These are phyloP conservation scores for Scaptodrosophila latifasciaeformis DNA, from an alignment of 2,888 invertebrate species.

Conservation along the genomic window DNA sequence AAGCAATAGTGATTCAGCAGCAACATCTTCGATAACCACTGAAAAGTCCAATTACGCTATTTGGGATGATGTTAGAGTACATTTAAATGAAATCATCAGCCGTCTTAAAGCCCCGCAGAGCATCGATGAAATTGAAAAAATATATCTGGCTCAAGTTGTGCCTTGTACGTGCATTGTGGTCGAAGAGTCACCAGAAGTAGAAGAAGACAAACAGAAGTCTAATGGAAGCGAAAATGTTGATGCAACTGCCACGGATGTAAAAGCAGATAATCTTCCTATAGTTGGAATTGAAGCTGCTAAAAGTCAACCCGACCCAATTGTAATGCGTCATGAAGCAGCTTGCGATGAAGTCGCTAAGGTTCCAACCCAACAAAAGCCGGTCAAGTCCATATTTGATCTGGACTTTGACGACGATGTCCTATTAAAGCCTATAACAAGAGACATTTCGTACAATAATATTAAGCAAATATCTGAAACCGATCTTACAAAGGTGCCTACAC, in stretches of 20 bases:
- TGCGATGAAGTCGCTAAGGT: conserved; percentile 7
- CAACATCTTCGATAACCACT: conserved; percentile 9
- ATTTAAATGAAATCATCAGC: conserved; percentile 15
- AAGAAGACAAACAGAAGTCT: neutral
- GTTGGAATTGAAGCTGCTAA: neutral
- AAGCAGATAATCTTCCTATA: too few species aligned
- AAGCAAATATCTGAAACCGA: conserved; percentile 14
- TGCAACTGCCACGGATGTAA: too few species aligned
- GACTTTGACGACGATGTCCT: conserved; percentile 74
- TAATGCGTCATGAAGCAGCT: neutral
- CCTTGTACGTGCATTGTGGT: conserved; percentile 60
- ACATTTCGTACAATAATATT: too few species aligned
- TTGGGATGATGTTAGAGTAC: conserved; percentile 38
- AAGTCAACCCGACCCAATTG: neutral
- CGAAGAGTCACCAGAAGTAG: conserved; percentile 33
- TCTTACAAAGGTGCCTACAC: too few species aligned
- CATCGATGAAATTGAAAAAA: conserved; percentile 35
- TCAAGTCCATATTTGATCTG: conserved; percentile 74
- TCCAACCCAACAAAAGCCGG: conserved; percentile 46
- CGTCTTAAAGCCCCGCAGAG: conserved; percentile 19
- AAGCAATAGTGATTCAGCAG: conserved; percentile 52
- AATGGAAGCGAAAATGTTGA: conserved; percentile 2
- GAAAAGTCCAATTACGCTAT: conserved; percentile 4
- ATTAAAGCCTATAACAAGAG: conserved; percentile 48
- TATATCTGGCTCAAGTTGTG: conserved; percentile 43